phyloP scores from a whole-genome alignment of 2,797 vertebrate species.

The Danio kyathit region DNA sequence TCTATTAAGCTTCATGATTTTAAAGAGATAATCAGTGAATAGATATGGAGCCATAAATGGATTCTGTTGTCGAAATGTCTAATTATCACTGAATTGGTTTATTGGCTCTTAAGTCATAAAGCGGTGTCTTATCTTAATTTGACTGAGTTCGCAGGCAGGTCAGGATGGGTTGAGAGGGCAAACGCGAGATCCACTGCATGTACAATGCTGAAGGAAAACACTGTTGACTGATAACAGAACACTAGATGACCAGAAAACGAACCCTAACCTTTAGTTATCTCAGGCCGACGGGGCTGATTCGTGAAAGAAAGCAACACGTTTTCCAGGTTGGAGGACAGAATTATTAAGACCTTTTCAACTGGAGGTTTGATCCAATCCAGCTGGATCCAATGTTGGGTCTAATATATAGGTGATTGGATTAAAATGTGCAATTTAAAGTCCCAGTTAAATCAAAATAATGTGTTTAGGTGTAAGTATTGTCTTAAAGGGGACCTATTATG shows the following conservation, averaged over 20 bases:
- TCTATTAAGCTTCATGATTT: not conserved
- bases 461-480: too few species aligned
- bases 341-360: not conserved
- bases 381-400: too few species aligned
- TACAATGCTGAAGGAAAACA: slow-evolving; percentile 20
- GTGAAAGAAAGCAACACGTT: not conserved
- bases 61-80: slow-evolving; percentile 56
- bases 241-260: not conserved
- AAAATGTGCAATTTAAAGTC: too few species aligned
- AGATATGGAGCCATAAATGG: slow-evolving; percentile 32
- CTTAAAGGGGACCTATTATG: too few species aligned
- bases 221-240: slow-evolving; percentile 8
- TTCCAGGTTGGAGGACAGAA: not conserved
- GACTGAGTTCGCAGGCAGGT: slow-evolving; percentile 52
- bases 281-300: not conserved
- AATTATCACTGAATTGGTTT: slow-evolving; percentile 66
- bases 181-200: not conserved
- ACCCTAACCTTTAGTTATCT: not conserved
- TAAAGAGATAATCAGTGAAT: slow-evolving; percentile 13
- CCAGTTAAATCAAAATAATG: too few species aligned
- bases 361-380: too few species aligned
- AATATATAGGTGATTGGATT: too few species aligned
- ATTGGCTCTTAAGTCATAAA: slow-evolving; percentile 55
- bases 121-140: slow-evolving; percentile 64
- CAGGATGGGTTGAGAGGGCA: slow-evolving; percentile 28